phyloP scores from a whole-genome alignment of 2,113 vertebrate genomes.

The Neotoma lepida region DNA sequence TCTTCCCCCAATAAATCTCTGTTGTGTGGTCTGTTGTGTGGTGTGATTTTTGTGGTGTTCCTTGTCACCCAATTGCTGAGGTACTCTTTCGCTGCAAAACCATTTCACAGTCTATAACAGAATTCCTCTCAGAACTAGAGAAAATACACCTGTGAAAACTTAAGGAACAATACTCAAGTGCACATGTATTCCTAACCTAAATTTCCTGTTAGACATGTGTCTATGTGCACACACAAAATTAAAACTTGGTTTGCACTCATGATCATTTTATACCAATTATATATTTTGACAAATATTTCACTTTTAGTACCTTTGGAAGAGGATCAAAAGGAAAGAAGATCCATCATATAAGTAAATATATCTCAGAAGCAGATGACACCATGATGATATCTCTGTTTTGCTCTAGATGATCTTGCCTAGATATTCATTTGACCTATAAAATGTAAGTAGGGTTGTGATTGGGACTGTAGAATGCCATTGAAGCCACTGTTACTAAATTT shows the following conservation, averaged over 20 bases:
- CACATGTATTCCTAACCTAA: constrained; percentile 31
- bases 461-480: background rate
- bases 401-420: background rate
- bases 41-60: background rate
- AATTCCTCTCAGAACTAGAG: background rate
- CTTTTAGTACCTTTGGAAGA: background rate
- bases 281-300: constrained; percentile 29
- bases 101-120: background rate
- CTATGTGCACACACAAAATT: background rate
- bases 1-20: background rate
- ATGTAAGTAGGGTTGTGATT: background rate
- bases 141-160: background rate
- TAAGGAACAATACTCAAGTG: background rate
- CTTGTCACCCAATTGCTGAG: background rate
- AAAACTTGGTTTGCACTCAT: background rate
- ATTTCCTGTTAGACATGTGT: background rate
- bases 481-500: background rate
- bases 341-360: background rate
- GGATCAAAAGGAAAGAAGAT: constrained; percentile 12
- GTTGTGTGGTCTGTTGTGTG: background rate
- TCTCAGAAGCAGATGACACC: background rate
- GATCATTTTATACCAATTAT: background rate
- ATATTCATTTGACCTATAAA: background rate
- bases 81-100: background rate
- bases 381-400: background rate